Evolutionary conservation across 1,140 invertebrate genomes (phyloP), one percentile per base, ranked within the genome.

Genomic region (Dufourea novaeangliae): DNA sequence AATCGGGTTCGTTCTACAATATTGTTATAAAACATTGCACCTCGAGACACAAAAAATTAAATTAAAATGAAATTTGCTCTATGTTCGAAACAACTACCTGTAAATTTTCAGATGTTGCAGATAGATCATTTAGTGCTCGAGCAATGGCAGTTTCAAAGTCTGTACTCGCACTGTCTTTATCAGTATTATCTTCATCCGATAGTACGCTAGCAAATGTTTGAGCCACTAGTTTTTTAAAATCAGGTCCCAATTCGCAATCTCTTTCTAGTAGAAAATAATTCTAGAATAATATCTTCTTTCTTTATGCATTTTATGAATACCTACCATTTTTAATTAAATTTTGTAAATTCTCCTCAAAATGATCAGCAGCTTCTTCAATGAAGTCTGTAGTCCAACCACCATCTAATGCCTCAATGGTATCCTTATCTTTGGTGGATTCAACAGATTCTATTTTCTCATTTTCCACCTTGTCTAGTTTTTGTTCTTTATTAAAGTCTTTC

Each of bases 401-500:
- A 17, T 86, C 71, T 69, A 79, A 74, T 5, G 83, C 84, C 76
- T 90, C 88, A 14, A 75, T 62, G 7, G 46, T 50, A 37, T 57
- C 50, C 20, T 72, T 32, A 22, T 29, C 22, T 17, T 27, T 34
- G 5, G 44, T 20, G 0, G 56, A 54, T 10, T 66, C 22, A 8
- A 27, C 8, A 32, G 61, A 41, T 12, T 61, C 75, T 10, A 27
- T 63, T 56, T 83, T 77, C 7, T 41, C 50, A 14, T 78, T 75
- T 34, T 79, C 41, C 0, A 44, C 29, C n/a, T 85, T 68, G 12
- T 44, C 11, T 80, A 34, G 87, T 74, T 22, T 64, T 50, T 67
- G 82, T 78, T 20, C 82, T 72, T 93, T 91, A 57, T 92, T 90
- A 56, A 94, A 93, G 85, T 94, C 93, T 86, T 93, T 86, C 52